Evolutionary conservation across 2,888 invertebrate genomes (phyloP).

Genomic region (Orchesellides sinensis): DNA sequence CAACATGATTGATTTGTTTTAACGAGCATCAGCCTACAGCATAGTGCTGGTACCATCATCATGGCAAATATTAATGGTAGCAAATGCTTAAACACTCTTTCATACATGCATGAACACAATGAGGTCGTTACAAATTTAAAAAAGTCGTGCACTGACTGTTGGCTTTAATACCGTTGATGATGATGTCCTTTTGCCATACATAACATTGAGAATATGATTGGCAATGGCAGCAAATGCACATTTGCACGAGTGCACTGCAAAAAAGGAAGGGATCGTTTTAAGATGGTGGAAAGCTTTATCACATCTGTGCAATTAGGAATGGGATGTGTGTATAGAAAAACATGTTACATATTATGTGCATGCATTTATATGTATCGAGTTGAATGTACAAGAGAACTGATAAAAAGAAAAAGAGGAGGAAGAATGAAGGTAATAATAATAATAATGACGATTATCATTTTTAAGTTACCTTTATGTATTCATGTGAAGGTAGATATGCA

Average conservation of each 20-base stretch:
- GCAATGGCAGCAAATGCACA: no score
- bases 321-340: no score
- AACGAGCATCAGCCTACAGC: not conserved
- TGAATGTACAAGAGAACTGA: not conserved
- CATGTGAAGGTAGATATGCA: not conserved
- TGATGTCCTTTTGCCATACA: no score
- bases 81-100: not conserved
- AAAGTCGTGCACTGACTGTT: slow-evolving; percentile 10
- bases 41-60: no score
- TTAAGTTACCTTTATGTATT: slow-evolving; percentile 1
- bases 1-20: slow-evolving; percentile 11
- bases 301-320: no score
- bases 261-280: no score
- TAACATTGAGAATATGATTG: no score
- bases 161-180: no score
- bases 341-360: no score
- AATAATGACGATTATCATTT: slow-evolving; percentile 35
- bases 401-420: slow-evolving; percentile 12
- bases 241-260: no score
- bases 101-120: not conserved
- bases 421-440: slow-evolving; percentile 43
- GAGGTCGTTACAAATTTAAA: not conserved
- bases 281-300: no score
- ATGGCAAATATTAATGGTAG: not conserved
- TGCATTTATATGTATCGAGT: not conserved